phyloP scores from a whole-genome alignment of 2,797 vertebrate genomes.

The Malacoctenus gilli region DNA sequence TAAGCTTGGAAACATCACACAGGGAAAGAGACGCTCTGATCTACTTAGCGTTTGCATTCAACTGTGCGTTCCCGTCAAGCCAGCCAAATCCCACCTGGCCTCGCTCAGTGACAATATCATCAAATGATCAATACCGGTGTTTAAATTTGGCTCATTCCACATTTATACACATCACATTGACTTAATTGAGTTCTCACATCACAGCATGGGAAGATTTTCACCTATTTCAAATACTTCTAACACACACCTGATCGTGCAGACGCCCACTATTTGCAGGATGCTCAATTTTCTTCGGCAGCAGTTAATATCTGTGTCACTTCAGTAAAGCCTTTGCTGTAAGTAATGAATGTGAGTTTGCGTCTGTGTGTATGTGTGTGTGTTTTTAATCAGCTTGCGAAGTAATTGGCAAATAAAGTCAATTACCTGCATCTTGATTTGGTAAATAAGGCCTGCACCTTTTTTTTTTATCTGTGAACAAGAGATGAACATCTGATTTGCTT shows the following conservation, averaged over 20 bases:
- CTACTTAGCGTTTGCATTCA: constrained; percentile 31
- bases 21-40: constrained; percentile 23
- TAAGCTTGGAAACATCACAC: constrained; percentile 21
- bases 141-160: constrained; percentile 42
- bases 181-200: constrained; percentile 17
- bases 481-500: neutral
- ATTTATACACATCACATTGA: neutral
- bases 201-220: neutral
- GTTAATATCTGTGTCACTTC: constrained; percentile 1
- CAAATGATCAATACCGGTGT: constrained; percentile 26
- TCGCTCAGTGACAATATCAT: constrained; percentile 27
- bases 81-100: constrained; percentile 43
- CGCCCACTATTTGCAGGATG: neutral
- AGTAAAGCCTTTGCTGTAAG: constrained; percentile 5
- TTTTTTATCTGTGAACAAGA: too few species aligned
- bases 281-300: constrained; percentile 8
- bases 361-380: neutral
- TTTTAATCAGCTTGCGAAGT: constrained; percentile 8
- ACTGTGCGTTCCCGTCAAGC: constrained; percentile 20
- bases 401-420: constrained; percentile 11
- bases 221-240: neutral
- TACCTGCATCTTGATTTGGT: constrained; percentile 1
- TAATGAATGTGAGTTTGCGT: too few species aligned
- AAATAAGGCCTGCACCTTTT: neutral
- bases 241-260: too few species aligned